Evolutionary conservation across 2,113 vertebrate species (phyloP).

Genomic region (Hucho hucho): DNA sequence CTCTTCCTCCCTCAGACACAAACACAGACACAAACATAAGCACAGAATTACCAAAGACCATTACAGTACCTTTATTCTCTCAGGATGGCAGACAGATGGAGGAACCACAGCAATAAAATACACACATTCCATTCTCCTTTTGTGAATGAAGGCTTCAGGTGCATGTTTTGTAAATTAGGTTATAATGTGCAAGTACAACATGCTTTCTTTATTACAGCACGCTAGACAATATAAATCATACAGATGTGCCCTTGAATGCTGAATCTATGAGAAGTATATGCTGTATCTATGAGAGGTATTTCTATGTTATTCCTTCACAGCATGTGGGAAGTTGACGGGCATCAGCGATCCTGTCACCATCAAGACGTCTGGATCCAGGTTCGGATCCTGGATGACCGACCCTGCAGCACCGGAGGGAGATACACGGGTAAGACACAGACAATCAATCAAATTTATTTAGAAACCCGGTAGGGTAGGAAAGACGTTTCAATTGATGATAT

Average conservation of each 20-base stretch:
- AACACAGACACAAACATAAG: no score
- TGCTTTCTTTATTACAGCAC: background rate
- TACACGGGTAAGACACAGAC: constrained; percentile 77
- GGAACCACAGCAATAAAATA: no score
- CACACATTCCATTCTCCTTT: background rate
- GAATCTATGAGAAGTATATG: no score
- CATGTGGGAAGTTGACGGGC: constrained; percentile 93
- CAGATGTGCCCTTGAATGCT: background rate
- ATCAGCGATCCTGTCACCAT: constrained; percentile 95
- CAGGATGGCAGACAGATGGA: no score
- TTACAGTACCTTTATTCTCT: no score
- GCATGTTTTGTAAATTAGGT: no score
- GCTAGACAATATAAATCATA: background rate
- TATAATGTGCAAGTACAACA: no score
- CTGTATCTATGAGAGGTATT: background rate
- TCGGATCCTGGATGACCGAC: constrained; percentile 98
- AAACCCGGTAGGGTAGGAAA: no score
- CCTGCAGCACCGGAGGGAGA: constrained; percentile 93
- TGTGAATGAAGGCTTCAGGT: background rate
- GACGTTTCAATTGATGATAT: no score
- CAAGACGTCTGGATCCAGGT: constrained; percentile 94
- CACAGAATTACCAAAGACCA: no score
- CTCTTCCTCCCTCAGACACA: background rate
- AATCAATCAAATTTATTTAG: no score
- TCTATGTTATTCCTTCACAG: constrained; percentile 70